Percentiles rank a stretch among this genome's conserved stretches.
phyloP scores from a whole-genome alignment of 2,797 vertebrate species.

The Melanotaenia boesemani region DNA sequence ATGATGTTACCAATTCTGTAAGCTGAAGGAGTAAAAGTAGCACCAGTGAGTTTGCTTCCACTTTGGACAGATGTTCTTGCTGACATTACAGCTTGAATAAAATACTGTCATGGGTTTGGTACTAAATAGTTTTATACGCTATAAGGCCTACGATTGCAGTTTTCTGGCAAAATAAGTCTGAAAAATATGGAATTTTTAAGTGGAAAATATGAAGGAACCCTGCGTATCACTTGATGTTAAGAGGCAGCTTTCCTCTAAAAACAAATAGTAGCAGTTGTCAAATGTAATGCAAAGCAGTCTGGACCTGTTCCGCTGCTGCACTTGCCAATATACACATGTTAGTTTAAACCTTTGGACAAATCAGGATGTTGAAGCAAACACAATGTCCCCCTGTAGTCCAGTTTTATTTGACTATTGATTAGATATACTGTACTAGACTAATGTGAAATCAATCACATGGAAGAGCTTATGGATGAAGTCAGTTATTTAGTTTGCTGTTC shows the following conservation, averaged over 20 bases:
- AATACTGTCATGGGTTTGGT: not conserved
- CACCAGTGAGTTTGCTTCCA: not conserved
- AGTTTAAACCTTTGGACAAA: constrained; percentile 34
- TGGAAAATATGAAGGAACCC: constrained; percentile 41
- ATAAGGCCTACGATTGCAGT: not conserved
- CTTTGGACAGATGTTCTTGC: not conserved
- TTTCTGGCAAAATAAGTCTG: not conserved
- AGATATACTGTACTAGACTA: constrained; percentile 9
- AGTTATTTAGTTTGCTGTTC: constrained; percentile 11
- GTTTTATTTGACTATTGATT: constrained; percentile 14
- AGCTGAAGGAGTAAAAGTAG: not conserved
- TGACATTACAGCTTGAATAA: not conserved
- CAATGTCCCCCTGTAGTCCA: not conserved
- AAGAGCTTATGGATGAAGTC: constrained; percentile 1
- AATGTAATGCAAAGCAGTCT: constrained; percentile 22
- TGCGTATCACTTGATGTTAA: constrained; percentile 59
- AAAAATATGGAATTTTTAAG: not conserved
- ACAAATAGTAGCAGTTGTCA: constrained; percentile 13
- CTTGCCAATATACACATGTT: constrained; percentile 60
- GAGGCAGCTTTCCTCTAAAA: constrained; percentile 55
- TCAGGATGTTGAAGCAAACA: constrained; percentile 11
- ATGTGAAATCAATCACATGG: not conserved
- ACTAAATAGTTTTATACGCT: not conserved
- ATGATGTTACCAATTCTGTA: not conserved
- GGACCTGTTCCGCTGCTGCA: constrained; percentile 39